Percentiles rank a stretch among this genome's conserved stretches.
phyloP scores from a whole-genome alignment of 2,797 vertebrate species.

The Propithecus perrieri region DNA sequence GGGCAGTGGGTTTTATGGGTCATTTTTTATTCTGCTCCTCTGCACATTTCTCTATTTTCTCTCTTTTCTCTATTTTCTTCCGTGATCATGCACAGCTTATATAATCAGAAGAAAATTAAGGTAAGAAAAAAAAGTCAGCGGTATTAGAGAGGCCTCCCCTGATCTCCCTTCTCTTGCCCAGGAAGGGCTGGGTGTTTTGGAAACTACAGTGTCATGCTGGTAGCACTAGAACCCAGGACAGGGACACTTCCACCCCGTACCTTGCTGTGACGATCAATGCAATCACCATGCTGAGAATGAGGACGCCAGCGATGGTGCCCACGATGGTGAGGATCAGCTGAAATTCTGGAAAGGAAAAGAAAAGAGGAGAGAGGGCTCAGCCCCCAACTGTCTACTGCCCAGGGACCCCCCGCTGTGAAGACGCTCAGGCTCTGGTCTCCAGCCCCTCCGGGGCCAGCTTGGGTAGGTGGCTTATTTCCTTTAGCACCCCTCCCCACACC shows the following conservation, averaged over 20 bases:
- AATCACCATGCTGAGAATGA: constrained; percentile 76
- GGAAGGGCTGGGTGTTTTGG: neutral
- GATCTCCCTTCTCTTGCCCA: neutral
- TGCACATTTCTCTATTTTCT: neutral
- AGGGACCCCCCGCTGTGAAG: neutral
- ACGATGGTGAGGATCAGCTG: constrained; percentile 84
- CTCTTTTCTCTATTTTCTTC: neutral
- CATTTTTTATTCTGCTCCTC: neutral
- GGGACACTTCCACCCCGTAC: constrained; percentile 72
- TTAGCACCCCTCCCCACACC: neutral
- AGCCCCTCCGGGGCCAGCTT: neutral
- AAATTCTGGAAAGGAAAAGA: constrained; percentile 71
- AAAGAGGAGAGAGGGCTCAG: neutral
- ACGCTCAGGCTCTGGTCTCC: neutral
- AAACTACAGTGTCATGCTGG: neutral
- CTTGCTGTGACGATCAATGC: constrained; percentile 58
- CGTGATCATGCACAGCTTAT: neutral
- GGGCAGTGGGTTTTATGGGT: neutral
- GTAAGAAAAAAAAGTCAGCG: neutral
- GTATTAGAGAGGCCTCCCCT: neutral
- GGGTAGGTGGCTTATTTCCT: neutral
- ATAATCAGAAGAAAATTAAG: neutral
- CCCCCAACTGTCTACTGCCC: neutral
- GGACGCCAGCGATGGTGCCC: constrained; percentile 69
- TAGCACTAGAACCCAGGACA: neutral